These are phyloP conservation scores for Crossoptilon crossoptilon DNA, from an alignment of 2,797 vertebrate genomes.

Conservation along the genomic window DNA sequence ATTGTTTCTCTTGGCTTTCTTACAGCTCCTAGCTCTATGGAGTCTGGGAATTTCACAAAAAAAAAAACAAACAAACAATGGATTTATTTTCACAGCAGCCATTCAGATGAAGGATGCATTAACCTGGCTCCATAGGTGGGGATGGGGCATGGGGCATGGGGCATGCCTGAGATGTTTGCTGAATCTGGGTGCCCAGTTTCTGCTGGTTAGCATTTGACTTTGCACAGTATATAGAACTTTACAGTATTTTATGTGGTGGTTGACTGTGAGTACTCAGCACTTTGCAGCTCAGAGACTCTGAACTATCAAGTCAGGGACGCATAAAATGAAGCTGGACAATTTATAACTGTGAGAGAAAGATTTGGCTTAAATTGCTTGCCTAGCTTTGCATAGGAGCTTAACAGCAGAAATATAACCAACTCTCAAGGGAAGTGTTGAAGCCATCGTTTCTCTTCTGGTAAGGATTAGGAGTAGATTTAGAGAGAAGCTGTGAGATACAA, in stretches of 20 bases:
- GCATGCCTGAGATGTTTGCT: neutral
- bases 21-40: neutral
- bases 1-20: neutral
- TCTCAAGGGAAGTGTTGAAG: constrained; percentile 18
- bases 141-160: neutral
- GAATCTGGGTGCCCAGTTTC: neutral
- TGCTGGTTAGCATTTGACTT: neutral
- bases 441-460: neutral
- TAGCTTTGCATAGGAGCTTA: constrained; percentile 36
- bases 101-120: neutral
- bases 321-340: constrained; percentile 24
- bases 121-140: neutral
- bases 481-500: constrained; percentile 2
- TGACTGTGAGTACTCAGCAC: constrained; percentile 19
- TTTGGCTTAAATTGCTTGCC: constrained; percentile 32
- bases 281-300: constrained; percentile 1
- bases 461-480: constrained; percentile 22
- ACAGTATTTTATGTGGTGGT: neutral
- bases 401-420: constrained; percentile 27
- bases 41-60: neutral
- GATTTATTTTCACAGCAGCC: neutral
- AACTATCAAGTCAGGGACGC: neutral
- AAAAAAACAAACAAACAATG: neutral
- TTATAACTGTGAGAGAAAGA: constrained; percentile 22
- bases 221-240: neutral